A percentile compares a stretch with the other conserved stretches of the same genome.
Evolutionary conservation across 2,113 vertebrate genomes (phyloP).

Genomic region (Pyrgilauda ruficollis): DNA sequence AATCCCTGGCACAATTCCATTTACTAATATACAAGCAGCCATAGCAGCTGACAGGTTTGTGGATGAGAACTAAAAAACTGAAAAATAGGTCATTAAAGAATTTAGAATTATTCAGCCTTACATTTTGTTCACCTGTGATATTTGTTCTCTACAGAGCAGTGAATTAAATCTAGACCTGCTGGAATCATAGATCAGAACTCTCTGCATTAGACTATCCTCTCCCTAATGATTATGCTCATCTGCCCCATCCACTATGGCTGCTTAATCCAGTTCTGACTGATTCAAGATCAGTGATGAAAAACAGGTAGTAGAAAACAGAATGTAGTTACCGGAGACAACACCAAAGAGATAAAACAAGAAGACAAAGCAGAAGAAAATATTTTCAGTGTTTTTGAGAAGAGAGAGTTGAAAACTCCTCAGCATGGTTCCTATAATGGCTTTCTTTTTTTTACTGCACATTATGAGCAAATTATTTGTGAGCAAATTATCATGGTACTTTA

Average conservation of each 20-base stretch:
- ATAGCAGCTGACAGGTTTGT: neutral
- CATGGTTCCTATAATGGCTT: neutral
- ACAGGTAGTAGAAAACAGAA: neutral
- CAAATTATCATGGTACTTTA: neutral
- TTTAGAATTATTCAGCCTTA: neutral
- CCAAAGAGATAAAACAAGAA: neutral
- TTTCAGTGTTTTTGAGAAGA: neutral
- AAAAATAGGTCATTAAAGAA: neutral
- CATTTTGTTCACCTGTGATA: neutral
- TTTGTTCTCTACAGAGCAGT: neutral
- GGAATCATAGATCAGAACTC: neutral
- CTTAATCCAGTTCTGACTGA: neutral
- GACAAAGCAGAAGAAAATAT: neutral
- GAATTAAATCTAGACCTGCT: neutral
- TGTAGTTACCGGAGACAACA: neutral
- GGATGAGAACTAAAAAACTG: neutral
- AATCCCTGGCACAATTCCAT: neutral
- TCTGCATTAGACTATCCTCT: neutral
- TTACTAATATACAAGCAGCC: neutral
- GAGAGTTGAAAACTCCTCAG: neutral
- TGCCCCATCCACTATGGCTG: neutral
- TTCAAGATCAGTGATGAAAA: neutral
- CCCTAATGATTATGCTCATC: neutral
- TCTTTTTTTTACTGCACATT: neutral
- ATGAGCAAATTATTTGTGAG: neutral